Conservation (phyloP, 2,113 vertebrate species). For the Chamaetylas fuelleborni region DNA sequence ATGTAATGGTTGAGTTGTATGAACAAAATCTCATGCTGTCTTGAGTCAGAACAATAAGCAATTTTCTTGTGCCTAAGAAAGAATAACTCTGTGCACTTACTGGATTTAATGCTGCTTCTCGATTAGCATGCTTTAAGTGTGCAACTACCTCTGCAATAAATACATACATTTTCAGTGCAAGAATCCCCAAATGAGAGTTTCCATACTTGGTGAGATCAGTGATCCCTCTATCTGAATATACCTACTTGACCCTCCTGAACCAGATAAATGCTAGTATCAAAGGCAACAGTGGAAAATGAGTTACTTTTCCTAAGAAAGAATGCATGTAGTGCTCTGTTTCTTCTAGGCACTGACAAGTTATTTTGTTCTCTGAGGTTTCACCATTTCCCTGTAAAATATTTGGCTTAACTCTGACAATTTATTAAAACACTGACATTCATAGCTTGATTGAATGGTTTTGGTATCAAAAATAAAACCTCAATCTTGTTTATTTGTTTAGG, state of each 20-base stretch:
- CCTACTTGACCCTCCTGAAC: background rate
- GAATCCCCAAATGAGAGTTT: background rate
- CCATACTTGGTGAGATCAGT: background rate
- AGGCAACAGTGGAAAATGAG: background rate
- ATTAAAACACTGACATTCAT: background rate
- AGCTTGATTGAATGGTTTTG: background rate
- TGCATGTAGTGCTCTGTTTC: background rate
- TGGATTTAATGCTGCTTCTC: background rate
- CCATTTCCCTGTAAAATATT: background rate
- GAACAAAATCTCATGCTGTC: background rate
- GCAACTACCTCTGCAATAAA: background rate
- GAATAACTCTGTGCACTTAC: background rate
- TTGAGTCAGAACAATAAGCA: background rate
- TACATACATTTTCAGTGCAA: background rate
- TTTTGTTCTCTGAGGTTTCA: background rate
- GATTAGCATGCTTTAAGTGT: background rate
- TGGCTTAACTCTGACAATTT: background rate
- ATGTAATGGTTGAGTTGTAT: background rate
- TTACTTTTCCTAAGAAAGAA: background rate
- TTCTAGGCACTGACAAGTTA: background rate
- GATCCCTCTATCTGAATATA: background rate
- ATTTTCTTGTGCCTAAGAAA: background rate
- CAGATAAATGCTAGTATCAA: background rate
- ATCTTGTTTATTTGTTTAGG: background rate
- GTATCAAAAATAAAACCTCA: background rate